Evolutionary conservation across 2,113 vertebrate species (phyloP).

Genomic region (Chitala chitala): DNA sequence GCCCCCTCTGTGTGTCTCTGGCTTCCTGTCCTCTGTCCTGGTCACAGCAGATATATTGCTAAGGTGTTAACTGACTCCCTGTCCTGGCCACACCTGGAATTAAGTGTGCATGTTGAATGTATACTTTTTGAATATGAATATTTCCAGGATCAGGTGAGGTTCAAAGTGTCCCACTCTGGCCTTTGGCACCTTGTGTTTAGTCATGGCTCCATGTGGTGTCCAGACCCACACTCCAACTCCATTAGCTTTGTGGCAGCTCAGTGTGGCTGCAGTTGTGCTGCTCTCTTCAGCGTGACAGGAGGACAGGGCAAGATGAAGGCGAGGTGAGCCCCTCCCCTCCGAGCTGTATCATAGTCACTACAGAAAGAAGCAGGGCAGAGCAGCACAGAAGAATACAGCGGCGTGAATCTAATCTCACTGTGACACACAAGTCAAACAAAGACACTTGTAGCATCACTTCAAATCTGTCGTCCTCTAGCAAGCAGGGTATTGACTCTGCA

Average conservation of each 20-base stretch:
- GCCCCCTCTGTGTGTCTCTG: no score
- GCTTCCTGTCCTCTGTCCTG: no score
- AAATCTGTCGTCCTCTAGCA: conserved; percentile 26
- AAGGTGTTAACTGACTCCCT: no score
- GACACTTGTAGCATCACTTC: conserved; percentile 22
- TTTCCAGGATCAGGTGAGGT: no score
- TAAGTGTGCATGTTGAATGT: no score
- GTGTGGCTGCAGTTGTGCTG: not conserved
- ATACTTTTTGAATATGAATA: no score
- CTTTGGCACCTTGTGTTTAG: no score
- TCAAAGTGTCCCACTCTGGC: no score
- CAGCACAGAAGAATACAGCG: conserved; percentile 15
- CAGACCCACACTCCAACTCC: no score
- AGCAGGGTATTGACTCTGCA: not conserved
- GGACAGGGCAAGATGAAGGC: not conserved
- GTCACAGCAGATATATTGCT: no score
- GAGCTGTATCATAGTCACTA: conserved; percentile 16
- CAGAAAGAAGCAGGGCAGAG: conserved; percentile 28
- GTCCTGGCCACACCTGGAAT: no score
- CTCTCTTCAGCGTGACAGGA: not conserved
- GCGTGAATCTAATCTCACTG: conserved; percentile 28
- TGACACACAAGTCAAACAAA: conserved; percentile 30
- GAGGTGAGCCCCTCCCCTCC: not conserved
- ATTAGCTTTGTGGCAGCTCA: not conserved
- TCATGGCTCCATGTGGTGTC: no score